Evolutionary conservation across 1,140 invertebrate species (phyloP).

Genomic region (Scaptomyza montana): DNA sequence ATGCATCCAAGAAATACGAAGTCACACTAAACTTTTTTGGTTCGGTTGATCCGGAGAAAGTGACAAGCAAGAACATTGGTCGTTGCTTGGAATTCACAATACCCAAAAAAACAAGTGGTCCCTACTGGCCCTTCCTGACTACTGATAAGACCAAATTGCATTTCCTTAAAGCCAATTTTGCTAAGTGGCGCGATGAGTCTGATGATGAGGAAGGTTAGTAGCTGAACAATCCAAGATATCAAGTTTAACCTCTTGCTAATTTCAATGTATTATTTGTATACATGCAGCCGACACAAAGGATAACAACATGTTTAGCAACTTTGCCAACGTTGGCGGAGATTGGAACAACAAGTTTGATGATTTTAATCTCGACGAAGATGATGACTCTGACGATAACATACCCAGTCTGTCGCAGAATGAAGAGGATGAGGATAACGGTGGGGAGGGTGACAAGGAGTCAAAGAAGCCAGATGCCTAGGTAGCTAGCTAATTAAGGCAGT

Average conservation of each 20-base stretch:
- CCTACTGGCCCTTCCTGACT: constrained; percentile 94
- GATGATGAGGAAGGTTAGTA: constrained; percentile 85
- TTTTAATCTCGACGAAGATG: constrained; percentile 74
- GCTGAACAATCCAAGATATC: neutral
- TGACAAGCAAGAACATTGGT: constrained; percentile 87
- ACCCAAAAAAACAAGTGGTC: constrained; percentile 85
- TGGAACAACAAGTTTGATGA: constrained; percentile 79
- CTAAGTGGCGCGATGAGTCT: constrained; percentile 98
- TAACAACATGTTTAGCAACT: constrained; percentile 62
- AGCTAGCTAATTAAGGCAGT: constrained; percentile 41
- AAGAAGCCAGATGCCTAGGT: constrained; percentile 63
- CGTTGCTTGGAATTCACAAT: constrained; percentile 92
- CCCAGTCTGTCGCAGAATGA: constrained; percentile 79
- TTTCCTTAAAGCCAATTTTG: constrained; percentile 98
- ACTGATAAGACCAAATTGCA: constrained; percentile 95
- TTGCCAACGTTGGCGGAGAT: constrained; percentile 57
- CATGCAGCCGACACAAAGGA: constrained; percentile 52
- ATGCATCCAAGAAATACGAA: constrained; percentile 93
- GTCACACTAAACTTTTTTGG: constrained; percentile 92
- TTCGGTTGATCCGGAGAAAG: constrained; percentile 92
- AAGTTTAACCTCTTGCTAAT: neutral
- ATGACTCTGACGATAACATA: constrained; percentile 79
- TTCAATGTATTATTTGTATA: neutral
- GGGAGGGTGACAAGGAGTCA: constrained; percentile 63
- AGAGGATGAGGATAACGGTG: constrained; percentile 72